A percentile compares a stretch with the other conserved stretches of the same genome.
Conservation (phyloP, 2,113 vertebrate species). For the Apus apus region DNA sequence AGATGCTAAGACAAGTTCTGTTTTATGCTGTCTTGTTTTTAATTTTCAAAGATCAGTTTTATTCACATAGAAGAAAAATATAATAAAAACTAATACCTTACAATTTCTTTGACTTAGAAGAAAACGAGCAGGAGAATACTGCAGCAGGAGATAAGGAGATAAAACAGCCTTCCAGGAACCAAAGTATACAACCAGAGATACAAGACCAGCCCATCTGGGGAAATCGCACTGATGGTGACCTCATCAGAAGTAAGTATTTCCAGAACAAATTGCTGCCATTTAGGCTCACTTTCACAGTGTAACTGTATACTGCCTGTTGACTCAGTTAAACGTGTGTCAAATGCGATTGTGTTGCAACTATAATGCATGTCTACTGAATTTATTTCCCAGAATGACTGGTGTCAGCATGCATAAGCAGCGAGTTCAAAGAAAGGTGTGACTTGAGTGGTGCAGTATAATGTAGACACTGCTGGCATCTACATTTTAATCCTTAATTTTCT, state of each 20-base stretch:
- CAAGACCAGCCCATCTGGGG: slow-evolving; percentile 74
- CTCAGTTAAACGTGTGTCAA: slow-evolving; percentile 50
- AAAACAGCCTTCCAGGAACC: slow-evolving; percentile 63
- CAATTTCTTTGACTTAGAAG: slow-evolving; percentile 78
- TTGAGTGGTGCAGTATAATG: neutral
- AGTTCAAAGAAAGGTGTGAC: neutral
- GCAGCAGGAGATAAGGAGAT: slow-evolving; percentile 66
- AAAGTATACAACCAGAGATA: slow-evolving; percentile 72
- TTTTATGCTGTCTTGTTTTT: neutral
- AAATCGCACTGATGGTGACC: slow-evolving; percentile 75
- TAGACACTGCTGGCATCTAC: neutral
- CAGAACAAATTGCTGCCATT: slow-evolving; percentile 46
- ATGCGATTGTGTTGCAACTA: slow-evolving; percentile 26
- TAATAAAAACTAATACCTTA: neutral
- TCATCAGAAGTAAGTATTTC: slow-evolving; percentile 91
- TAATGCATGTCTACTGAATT: neutral
- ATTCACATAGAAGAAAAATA: neutral
- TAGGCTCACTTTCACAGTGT: neutral
- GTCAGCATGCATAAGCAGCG: neutral
- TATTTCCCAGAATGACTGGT: slow-evolving; percentile 35
- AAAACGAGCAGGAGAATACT: slow-evolving; percentile 71
- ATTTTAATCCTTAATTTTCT: neutral
- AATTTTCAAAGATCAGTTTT: neutral
- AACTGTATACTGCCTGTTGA: neutral
- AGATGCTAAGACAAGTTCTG: neutral